Conservation (phyloP, 2,888 invertebrate genomes). For the Cephalotes varians region DNA sequence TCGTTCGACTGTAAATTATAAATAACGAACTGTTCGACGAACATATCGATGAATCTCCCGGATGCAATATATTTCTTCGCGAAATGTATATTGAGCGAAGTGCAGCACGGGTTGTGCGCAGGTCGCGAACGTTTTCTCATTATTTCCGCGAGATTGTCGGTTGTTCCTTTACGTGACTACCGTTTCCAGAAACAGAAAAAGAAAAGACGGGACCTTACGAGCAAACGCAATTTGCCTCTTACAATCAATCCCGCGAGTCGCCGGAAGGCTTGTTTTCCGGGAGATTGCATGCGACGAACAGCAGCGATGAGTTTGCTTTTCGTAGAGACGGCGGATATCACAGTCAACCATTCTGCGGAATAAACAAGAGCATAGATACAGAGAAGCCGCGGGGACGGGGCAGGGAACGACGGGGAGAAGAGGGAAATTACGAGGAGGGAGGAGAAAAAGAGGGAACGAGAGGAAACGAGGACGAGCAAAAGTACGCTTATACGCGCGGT, state of each 20-base stretch:
- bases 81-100: neutral
- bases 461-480: neutral
- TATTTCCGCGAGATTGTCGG: slow-evolving; percentile 40
- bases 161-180: slow-evolving; percentile 42
- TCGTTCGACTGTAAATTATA: too few species aligned
- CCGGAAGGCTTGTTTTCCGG: slow-evolving; percentile 68
- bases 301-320: slow-evolving; percentile 74
- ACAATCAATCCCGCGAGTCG: slow-evolving; percentile 65
- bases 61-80: neutral
- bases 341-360: slow-evolving; percentile 64
- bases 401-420: neutral
- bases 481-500: slow-evolving; percentile 22
- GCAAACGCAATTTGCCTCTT: slow-evolving; percentile 71
- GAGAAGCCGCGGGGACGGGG: neutral
- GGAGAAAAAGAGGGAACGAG: neutral
- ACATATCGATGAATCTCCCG: neutral
- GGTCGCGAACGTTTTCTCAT: slow-evolving; percentile 21
- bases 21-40: neutral
- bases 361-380: slow-evolving; percentile 58
- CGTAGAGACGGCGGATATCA: slow-evolving; percentile 66
- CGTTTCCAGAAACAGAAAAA: slow-evolving; percentile 2
- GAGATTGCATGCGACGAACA: slow-evolving; percentile 69
- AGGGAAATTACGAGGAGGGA: slow-evolving; percentile 14
- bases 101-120: neutral
- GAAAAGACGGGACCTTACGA: slow-evolving; percentile 26